These are phyloP conservation scores for Lordiphosa fenestrarum DNA, from an alignment of 2,888 invertebrate species.

Conservation along the genomic window DNA sequence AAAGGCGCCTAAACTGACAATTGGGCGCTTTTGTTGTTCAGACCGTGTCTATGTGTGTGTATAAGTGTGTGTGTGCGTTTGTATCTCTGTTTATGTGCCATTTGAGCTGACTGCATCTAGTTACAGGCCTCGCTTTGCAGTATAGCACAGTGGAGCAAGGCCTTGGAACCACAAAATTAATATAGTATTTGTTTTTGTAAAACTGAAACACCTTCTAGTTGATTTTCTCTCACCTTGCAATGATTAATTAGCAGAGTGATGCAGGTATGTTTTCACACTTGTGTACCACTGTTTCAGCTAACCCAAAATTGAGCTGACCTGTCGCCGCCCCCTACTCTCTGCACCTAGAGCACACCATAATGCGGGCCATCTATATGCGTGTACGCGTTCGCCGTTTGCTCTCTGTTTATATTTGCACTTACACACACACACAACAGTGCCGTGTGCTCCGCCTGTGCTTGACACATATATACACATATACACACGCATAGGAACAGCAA, in stretches of 20 bases:
- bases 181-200: no score
- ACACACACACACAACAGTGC: slow-evolving; percentile 25
- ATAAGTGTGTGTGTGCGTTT: slow-evolving; percentile 14
- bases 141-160: neutral
- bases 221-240: no score
- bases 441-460: slow-evolving; percentile 38
- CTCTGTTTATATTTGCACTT: slow-evolving; percentile 47
- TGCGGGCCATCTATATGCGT: slow-evolving; percentile 72
- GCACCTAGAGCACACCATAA: slow-evolving; percentile 30
- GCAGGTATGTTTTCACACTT: neutral
- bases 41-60: slow-evolving; percentile 26
- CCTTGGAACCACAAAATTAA: no score
- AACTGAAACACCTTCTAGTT: no score
- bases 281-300: neutral
- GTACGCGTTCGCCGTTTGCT: slow-evolving; percentile 50
- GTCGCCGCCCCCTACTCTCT: neutral
- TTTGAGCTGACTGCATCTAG: slow-evolving; percentile 59
- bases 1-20: slow-evolving; percentile 56
- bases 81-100: slow-evolving; percentile 40
- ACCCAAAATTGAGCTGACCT: neutral
- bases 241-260: no score
- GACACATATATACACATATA: slow-evolving; percentile 52
- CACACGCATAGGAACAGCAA: neutral
- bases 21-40: slow-evolving; percentile 48
- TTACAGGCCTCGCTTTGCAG: slow-evolving; percentile 27